Evolutionary conservation across 2,888 invertebrate species (phyloP), one percentile per base, ranked within the genome.

Genomic region (Epistrophe eligans): DNA sequence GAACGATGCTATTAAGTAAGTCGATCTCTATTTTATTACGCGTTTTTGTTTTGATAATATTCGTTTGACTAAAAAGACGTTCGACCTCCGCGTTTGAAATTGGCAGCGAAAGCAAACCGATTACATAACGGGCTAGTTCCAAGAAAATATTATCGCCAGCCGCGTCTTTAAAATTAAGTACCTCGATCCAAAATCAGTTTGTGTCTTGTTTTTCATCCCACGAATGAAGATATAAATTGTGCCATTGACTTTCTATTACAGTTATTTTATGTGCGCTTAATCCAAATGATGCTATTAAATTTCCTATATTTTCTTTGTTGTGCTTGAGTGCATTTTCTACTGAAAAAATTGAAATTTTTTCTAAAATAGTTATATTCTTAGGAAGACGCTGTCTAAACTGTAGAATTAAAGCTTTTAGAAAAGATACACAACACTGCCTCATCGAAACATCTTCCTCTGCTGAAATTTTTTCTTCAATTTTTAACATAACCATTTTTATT

Each of bases 301-400:
- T n/a, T n/a, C n/a, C 45, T 7, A 45, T 45, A n/a, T 40, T 11
- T 13, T 40, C 13, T 11, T 40, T 40, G 40, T 40, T 40, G 5
- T 13, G 40, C 5, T 40, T 40, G 4, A 40, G 11, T 4, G 40
- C 11, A 40, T 40, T 40, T 11, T 40, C 40, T 40, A 40, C 40
- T 4, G 40, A 40, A 2, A 40, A 40, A 40, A 40, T n/a, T n/a
- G 45, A n/a, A n/a, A 45, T 45, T 45, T 45, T 45, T 45, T 45
- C 45, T n/a, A 45, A 45, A 45, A 45, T 9, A 45, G 2, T 5
- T n/a, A 45, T 45, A n/a, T n/a, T 45, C 8, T n/a, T 45, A 45
- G 45, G 45, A 45, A 45, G 45, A n/a, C 45, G 45, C n/a, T 45
- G n/a, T 9, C 45, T 45, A n/a, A 45, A n/a, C 45, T 45, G n/a